Conservation (phyloP, 2,113 vertebrate species). For the Formicarius rufipectus region DNA sequence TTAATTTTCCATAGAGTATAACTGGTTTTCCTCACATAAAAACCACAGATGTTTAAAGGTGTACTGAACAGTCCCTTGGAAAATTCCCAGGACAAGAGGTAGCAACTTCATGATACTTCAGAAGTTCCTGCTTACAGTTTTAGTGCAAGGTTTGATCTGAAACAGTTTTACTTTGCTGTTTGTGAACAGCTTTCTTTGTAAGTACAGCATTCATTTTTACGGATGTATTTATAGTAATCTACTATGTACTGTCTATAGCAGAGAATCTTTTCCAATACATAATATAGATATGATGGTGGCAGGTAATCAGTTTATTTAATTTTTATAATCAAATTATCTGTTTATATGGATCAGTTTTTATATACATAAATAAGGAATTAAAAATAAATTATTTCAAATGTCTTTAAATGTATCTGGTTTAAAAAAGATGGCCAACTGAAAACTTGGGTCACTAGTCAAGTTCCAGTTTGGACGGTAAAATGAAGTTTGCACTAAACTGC, state of each 20-base stretch:
- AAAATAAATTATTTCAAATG: background rate
- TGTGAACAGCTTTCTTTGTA: background rate
- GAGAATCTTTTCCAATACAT: background rate
- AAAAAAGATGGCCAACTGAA: background rate
- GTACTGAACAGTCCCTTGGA: background rate
- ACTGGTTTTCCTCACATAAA: background rate
- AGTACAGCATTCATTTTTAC: background rate
- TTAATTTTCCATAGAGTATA: background rate
- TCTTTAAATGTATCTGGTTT: background rate
- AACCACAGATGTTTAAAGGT: background rate
- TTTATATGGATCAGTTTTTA: background rate
- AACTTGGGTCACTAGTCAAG: background rate
- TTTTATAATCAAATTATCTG: background rate
- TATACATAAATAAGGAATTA: background rate
- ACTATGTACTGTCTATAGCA: background rate
- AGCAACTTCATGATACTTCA: background rate
- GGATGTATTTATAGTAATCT: background rate
- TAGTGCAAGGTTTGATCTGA: background rate
- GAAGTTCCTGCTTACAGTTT: background rate
- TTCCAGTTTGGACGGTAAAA: background rate
- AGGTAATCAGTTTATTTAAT: background rate
- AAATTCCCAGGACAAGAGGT: background rate
- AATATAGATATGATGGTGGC: background rate
- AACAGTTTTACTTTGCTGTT: background rate
- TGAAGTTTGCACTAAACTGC: background rate